Evolutionary conservation across 2,888 invertebrate genomes (phyloP).

Genomic region (Pseudococcus jackbeardsleyi): DNA sequence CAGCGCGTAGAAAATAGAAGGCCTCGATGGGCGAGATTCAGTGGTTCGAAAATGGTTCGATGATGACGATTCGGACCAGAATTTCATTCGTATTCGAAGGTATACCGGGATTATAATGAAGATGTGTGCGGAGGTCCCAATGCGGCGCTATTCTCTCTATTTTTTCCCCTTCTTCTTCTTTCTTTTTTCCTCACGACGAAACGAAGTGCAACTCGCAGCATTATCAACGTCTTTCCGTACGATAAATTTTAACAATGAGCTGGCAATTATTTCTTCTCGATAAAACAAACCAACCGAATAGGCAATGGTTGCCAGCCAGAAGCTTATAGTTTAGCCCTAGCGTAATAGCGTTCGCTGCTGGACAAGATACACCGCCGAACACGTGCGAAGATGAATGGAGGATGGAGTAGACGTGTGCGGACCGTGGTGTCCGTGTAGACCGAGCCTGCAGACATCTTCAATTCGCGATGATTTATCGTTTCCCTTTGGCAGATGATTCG

Average conservation of each 20-base stretch:
- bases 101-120: neutral
- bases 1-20: too few species aligned
- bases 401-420: neutral
- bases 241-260: slow-evolving; percentile 63
- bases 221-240: slow-evolving; percentile 64
- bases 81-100: too few species aligned
- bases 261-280: slow-evolving; percentile 64
- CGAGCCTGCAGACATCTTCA: neutral
- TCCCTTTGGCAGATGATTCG: slow-evolving; percentile 16
- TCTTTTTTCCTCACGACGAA: neutral
- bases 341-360: neutral
- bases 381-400: neutral
- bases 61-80: too few species aligned
- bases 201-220: slow-evolving; percentile 16
- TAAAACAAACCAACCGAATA: slow-evolving; percentile 57
- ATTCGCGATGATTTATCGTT: slow-evolving; percentile 41
- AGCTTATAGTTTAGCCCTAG: neutral
- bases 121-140: slow-evolving; percentile 10
- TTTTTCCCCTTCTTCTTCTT: neutral
- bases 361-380: neutral
- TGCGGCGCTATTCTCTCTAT: neutral
- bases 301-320: neutral
- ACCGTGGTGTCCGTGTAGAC: neutral
- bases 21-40: neutral
- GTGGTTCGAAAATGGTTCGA: neutral